Conservation (phyloP, 2,888 invertebrate genomes). For the Lasiommata megera region DNA sequence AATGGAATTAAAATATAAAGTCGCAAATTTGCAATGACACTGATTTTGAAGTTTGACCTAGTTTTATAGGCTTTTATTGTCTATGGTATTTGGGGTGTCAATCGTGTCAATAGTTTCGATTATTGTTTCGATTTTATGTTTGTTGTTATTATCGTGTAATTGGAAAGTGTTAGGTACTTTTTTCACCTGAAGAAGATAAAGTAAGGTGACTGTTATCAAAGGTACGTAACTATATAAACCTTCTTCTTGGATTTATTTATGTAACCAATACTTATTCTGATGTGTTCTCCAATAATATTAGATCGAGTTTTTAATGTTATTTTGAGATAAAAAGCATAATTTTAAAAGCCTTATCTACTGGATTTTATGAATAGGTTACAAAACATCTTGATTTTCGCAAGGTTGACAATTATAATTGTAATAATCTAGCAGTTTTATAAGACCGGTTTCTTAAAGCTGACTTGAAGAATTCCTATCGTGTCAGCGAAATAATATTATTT, state of each 20-base stretch:
- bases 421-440: slow-evolving; percentile 9
- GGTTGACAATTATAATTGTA: background rate
- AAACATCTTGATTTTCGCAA: background rate
- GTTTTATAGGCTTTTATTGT: slow-evolving; percentile 33
- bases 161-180: slow-evolving; percentile 26
- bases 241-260: background rate
- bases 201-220: background rate
- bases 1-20: too few species aligned
- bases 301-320: slow-evolving; percentile 21
- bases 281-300: background rate
- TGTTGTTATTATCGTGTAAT: slow-evolving; percentile 39
- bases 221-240: background rate
- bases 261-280: background rate
- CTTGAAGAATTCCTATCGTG: slow-evolving; percentile 9
- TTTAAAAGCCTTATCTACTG: background rate
- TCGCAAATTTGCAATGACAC: too few species aligned
- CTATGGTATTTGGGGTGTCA: slow-evolving; percentile 53
- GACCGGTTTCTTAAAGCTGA: slow-evolving; percentile 20
- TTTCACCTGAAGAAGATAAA: background rate
- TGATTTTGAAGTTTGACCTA: slow-evolving; percentile 19
- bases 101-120: slow-evolving; percentile 47
- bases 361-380: background rate
- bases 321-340: slow-evolving; percentile 16
- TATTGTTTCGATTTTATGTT: slow-evolving; percentile 32
- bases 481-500: slow-evolving; percentile 5